Evolutionary conservation across 2,888 invertebrate species (phyloP).

Genomic region (Rhagium mordax): DNA sequence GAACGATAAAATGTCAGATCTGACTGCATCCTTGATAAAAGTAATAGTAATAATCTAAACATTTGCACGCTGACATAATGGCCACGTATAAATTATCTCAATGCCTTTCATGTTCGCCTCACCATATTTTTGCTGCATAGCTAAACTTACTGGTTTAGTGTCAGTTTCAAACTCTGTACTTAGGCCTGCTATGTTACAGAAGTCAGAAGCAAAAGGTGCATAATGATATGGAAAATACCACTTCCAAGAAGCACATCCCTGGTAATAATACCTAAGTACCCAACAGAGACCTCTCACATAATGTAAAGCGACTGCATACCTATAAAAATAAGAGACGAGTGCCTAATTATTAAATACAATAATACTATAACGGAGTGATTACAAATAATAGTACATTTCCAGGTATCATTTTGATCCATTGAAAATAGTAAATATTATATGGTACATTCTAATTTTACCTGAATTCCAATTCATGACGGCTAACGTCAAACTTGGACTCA

Average conservation of each 20-base stretch:
- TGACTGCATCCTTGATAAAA: too few relatives aligned
- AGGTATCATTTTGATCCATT: too few relatives aligned
- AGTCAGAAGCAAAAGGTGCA: slow-evolving; percentile 99
- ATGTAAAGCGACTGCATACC: slow-evolving; percentile 91
- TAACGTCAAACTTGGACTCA: slow-evolving; percentile 92
- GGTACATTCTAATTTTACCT: slow-evolving; percentile 75
- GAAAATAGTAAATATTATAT: too few relatives aligned
- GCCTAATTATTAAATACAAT: not conserved
- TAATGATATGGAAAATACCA: slow-evolving; percentile 99
- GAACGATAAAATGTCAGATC: too few relatives aligned
- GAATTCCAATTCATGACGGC: slow-evolving; percentile 84
- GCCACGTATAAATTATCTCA: too few relatives aligned
- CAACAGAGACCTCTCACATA: slow-evolving; percentile 98
- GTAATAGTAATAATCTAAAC: too few relatives aligned
- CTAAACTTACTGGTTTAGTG: slow-evolving; percentile 86
- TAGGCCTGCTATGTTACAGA: slow-evolving; percentile 90
- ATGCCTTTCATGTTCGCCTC: too few relatives aligned
- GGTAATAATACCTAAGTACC: slow-evolving; percentile 99
- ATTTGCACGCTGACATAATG: too few relatives aligned
- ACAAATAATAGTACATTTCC: too few relatives aligned
- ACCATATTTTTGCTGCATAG: too few relatives aligned
- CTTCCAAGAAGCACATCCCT: slow-evolving; percentile 99
- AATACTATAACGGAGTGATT: too few relatives aligned
- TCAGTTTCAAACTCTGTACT: slow-evolving; percentile 90
- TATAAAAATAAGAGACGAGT: slow-evolving; percentile 58